A percentile compares a stretch with the other conserved stretches of the same genome.
These are phyloP conservation scores for Sycophila sp. DNA, from an alignment of 1,140 invertebrate species.

Conservation along the genomic window DNA sequence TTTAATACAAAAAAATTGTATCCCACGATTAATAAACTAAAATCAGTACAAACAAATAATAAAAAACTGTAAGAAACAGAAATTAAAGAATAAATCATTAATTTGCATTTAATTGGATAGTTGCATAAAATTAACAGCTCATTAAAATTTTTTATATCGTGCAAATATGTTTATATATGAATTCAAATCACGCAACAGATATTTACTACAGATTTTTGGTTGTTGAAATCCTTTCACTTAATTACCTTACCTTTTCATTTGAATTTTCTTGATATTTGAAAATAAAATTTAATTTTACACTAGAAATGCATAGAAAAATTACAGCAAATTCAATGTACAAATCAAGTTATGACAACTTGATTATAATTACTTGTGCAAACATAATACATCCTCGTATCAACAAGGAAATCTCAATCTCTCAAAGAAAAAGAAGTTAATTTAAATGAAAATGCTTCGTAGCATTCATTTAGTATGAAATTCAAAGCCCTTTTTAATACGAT, in stretches of 20 bases:
- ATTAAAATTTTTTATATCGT: too few species aligned
- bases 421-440: conserved; percentile 2
- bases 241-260: too few species aligned
- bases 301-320: conserved; percentile 25
- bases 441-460: conserved; percentile 7
- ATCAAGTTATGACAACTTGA: conserved; percentile 23
- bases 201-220: too few species aligned
- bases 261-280: neutral
- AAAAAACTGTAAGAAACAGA: neutral
- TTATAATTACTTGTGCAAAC: conserved; percentile 31
- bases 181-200: too few species aligned
- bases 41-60: too few species aligned
- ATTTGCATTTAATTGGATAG: neutral
- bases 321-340: conserved; percentile 24
- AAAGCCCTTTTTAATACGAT: conserved; percentile 30
- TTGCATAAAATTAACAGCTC: too few species aligned
- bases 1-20: too few species aligned
- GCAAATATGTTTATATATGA: too few species aligned
- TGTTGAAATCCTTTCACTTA: too few species aligned
- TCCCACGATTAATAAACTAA: too few species aligned
- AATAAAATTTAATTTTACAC: conserved; percentile 12
- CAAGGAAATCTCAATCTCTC: conserved; percentile 13
- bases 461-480: conserved; percentile 14
- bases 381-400: conserved; percentile 12
- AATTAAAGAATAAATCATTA: neutral